phyloP scores from a whole-genome alignment of 2,113 vertebrate species.

The Poeciliopsis occidentalis region DNA sequence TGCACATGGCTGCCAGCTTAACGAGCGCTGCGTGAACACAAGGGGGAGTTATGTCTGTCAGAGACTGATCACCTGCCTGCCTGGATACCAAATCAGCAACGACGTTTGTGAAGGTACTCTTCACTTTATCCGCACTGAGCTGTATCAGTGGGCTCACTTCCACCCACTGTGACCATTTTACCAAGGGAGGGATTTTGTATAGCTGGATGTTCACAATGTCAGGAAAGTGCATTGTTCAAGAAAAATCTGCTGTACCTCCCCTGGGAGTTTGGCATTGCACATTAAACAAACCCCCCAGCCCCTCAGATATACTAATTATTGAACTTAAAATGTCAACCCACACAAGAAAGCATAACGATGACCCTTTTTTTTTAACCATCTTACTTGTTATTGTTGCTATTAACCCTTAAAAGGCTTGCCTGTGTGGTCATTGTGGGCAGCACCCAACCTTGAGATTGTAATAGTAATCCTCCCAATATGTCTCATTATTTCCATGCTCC shows the following conservation, averaged over 20 bases:
- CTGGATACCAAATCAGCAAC: constrained; percentile 78
- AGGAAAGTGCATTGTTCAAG: constrained; percentile 43
- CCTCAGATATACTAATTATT: constrained; percentile 9
- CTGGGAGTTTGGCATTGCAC: constrained; percentile 9
- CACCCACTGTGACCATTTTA: constrained; percentile 14
- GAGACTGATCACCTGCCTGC: constrained; percentile 83
- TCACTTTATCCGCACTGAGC: constrained; percentile 18
- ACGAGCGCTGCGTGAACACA: constrained; percentile 87
- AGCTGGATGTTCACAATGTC: constrained; percentile 24
- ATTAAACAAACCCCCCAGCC: neutral
- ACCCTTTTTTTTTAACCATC: neutral
- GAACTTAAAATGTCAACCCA: constrained; percentile 30
- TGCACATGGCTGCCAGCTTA: constrained; percentile 81
- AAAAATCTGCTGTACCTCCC: constrained; percentile 27
- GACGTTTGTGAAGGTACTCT: constrained; percentile 85
- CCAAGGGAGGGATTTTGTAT: constrained; percentile 15
- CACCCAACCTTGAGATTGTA: constrained; percentile 28
- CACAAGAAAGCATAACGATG: neutral
- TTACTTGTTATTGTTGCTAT: constrained; percentile 8
- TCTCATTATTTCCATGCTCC: constrained; percentile 64
- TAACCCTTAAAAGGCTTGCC: constrained; percentile 10
- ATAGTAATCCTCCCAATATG: constrained; percentile 38
- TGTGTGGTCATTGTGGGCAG: constrained; percentile 27
- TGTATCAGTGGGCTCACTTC: constrained; percentile 15
- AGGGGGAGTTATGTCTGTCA: constrained; percentile 86